Evolutionary conservation across 2,888 invertebrate species (phyloP).

Genomic region (Leptopilina myrica): DNA sequence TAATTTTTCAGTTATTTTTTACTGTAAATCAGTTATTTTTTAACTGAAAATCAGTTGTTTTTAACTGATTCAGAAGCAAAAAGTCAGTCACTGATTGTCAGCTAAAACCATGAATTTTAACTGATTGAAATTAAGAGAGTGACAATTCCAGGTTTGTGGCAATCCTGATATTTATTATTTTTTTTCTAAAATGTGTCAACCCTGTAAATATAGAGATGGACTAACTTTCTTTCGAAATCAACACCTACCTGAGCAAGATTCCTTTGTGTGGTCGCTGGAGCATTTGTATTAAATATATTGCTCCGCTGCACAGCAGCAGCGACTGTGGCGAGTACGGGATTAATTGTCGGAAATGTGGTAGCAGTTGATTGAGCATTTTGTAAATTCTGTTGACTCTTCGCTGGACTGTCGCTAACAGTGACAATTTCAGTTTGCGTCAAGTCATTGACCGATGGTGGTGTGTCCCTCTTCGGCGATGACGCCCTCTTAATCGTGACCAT

Average conservation of each 20-base stretch:
- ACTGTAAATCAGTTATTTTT: too few relatives aligned
- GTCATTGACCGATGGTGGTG: conserved; percentile 56
- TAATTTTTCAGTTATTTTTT: too few relatives aligned
- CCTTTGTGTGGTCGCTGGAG: conserved; percentile 65
- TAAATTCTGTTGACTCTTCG: conserved; percentile 61
- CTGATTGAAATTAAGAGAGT: too few relatives aligned
- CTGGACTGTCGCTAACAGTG: conserved; percentile 56
- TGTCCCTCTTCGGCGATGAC: conserved; percentile 68
- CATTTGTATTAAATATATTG: conserved; percentile 66
- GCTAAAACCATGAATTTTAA: too few relatives aligned
- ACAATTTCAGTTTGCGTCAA: conserved; percentile 53
- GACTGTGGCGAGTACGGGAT: conserved; percentile 74
- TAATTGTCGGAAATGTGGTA: conserved; percentile 70
- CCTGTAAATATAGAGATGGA: too few relatives aligned
- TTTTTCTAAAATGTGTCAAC: too few relatives aligned
- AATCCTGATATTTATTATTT: too few relatives aligned
- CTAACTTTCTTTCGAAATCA: background rate
- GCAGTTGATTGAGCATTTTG: conserved; percentile 61
- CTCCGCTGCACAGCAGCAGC: conserved; percentile 74
- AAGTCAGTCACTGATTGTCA: too few relatives aligned
- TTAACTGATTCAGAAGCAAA: too few relatives aligned
- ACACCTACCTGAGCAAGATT: conserved; percentile 67
- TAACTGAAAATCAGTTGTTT: too few relatives aligned
- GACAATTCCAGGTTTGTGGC: too few relatives aligned
- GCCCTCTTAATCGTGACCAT: conserved; percentile 74